Percentiles rank a stretch among this genome's conserved stretches.
phyloP scores from a whole-genome alignment of 2,888 invertebrate genomes.

The Antheraea yamamai region DNA sequence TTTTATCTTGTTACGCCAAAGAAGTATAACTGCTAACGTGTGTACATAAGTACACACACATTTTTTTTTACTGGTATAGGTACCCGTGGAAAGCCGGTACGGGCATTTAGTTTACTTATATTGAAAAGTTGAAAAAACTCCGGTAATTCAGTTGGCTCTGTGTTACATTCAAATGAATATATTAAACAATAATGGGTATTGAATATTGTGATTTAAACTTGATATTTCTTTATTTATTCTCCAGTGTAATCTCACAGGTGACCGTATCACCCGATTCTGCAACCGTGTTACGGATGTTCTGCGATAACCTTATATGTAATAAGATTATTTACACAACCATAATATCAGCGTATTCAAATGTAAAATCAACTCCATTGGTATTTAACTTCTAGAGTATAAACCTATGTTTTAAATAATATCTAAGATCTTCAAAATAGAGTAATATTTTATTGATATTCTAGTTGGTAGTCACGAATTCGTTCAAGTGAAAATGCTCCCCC shows the following conservation, averaged over 20 bases:
- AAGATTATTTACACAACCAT: slow-evolving; percentile 6
- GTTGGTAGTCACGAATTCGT: no score
- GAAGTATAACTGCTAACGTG: no score
- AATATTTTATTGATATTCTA: no score
- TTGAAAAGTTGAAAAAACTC: no score
- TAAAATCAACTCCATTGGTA: background rate
- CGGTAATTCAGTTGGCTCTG: background rate
- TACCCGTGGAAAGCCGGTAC: no score
- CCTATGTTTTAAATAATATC: background rate
- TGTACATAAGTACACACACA: no score
- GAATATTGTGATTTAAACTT: background rate
- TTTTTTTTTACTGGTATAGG: no score
- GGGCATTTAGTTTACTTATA: no score
- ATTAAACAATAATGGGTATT: no score
- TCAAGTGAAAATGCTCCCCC: no score
- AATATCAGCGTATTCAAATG: background rate
- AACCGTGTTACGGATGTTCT: slow-evolving; percentile 1
- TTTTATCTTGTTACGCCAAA: no score
- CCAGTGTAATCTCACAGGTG: background rate
- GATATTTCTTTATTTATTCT: background rate
- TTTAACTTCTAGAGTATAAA: background rate
- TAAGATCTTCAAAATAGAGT: background rate
- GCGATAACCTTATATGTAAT: slow-evolving; percentile 10
- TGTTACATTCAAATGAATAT: background rate
- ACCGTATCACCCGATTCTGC: slow-evolving; percentile 10